Base-by-base conservation (phyloP, 2,888 invertebrate species). In the Osedax frankpressi region DNA sequence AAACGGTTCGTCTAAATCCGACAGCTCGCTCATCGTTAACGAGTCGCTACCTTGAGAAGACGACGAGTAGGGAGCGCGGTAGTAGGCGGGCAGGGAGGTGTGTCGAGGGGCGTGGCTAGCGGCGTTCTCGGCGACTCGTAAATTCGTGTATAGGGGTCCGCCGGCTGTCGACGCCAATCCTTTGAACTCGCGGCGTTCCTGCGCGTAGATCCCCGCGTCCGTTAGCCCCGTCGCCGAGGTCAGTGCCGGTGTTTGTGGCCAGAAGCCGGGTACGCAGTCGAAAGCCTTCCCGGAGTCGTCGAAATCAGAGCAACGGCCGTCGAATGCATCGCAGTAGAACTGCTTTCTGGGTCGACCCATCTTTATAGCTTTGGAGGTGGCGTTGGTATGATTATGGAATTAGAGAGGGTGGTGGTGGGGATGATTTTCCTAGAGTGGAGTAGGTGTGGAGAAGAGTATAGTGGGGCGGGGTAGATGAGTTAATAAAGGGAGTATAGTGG, bases 291-390 rank as follows among this genome's bases (percentile, higher is more conserved):
- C 65, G 65, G 14, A n/a, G 27, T 65, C 65, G 65, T 19, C 65
- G 65, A 28, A 27, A 1, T 65, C 65, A 19, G 65, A 28, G 26
- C 25, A 28, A n/a, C n/a, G n/a, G 65, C 14, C 27, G 28, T 69
- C 69, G 28, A 25, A 69, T 30, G 28, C 26, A 11, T 28, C 27
- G 29, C 69, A 28, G 28, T 69, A 25, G 69, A 28, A 29, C 6
- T 71, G 24, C 26, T 71, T 71, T 1, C 71, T 30, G 14, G 71
- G 71, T 25, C 71, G 71, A 3, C 71, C 71, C 71, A 71, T 71
- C 71, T 71, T 71, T 14, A 71, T 71, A 3, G 71, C 71, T 71
- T 30, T 26, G 65, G 3, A 19, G 6, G 44, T 44, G 19, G 44
- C 11, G 44, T 6, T 44, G 44, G 19, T n/a, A n/a, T n/a, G n/a